Base-by-base conservation (phyloP, 1,140 invertebrate genomes). In the Drosophila takahashii region DNA sequence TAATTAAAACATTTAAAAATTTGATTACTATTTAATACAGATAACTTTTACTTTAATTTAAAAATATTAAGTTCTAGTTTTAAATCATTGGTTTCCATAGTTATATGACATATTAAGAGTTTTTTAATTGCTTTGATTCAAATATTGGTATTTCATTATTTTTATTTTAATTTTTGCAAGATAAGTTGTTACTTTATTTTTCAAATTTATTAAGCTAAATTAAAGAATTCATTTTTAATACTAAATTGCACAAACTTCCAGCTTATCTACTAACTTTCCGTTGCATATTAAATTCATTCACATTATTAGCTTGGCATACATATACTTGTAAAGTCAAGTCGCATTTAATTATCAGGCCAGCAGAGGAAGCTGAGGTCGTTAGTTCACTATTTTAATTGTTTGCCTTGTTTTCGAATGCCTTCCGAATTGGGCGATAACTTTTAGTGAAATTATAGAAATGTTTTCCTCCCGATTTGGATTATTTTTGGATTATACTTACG, bases 401-500 rank as follows among this genome's bases (percentile, higher is more conserved):
- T 50, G 54, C 58, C 42, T 80, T 74, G 57, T 57, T 79, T 91
- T 84, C 48, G 57, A 57, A 54, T 72, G 56, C 29, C 36, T 18
- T 65, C n/a, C 36, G 51, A 62, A 29, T 42, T 47, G 16, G 36
- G 62, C 39, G 73, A 74, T 81, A 65, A 61, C 34, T 47, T 47
- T 47, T 22, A 34, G 6, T 26, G 50, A 32, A 36, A 29, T 69
- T 47, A 57, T 64, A 16, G 16, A 58, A 59, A 16, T 51, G 18
- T 29, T 57, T 39, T 36, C 37, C 26, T 13, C 10, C 13, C 18
- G 59, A 32, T 51, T 41, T 37, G 29, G 32, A n/a, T 15, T 32
- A n/a, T 37, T 45, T 15, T 36, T 39, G 27, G 34, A 3, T 41
- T 15, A 16, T 15, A 34, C 94, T 93, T 92, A 94, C 94, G 93